Percentiles rank a stretch among this genome's conserved stretches.
Evolutionary conservation across 2,797 vertebrate genomes (phyloP).

Genomic region (Uromys caudimaculatus): DNA sequence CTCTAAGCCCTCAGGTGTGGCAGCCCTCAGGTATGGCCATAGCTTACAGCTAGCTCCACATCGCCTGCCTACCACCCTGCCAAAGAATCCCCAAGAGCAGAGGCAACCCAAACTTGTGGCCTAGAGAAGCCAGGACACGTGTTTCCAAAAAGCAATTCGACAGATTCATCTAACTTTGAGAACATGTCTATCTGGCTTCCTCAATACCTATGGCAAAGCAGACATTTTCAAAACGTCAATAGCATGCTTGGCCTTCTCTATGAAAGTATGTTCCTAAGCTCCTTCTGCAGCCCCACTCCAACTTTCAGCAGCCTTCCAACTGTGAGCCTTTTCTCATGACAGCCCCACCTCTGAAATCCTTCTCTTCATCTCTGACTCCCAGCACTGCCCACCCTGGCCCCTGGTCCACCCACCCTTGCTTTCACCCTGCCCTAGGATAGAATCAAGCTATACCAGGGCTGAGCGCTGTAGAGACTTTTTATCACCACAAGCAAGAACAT

Average conservation of each 20-base stretch:
- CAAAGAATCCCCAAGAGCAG: background rate
- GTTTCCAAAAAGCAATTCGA: background rate
- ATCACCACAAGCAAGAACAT: slow-evolving; percentile 40
- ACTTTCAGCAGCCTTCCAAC: background rate
- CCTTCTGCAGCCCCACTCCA: background rate
- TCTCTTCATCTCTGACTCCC: background rate
- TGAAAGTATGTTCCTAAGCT: no score
- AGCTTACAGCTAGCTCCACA: background rate
- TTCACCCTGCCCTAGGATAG: background rate
- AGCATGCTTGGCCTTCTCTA: background rate
- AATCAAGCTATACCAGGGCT: background rate
- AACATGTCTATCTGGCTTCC: background rate
- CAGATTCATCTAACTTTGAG: background rate
- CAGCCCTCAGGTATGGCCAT: background rate
- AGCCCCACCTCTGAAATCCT: background rate
- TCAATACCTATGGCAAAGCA: background rate
- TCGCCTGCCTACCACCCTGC: no score
- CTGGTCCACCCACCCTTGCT: background rate
- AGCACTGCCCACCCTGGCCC: background rate
- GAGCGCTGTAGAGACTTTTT: background rate
- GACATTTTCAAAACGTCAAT: background rate
- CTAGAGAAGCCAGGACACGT: background rate
- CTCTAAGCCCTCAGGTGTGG: background rate
- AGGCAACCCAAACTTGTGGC: background rate
- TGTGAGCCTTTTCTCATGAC: background rate